phyloP scores from a whole-genome alignment of 2,888 invertebrate species.

The Chloroclysta siterata region DNA sequence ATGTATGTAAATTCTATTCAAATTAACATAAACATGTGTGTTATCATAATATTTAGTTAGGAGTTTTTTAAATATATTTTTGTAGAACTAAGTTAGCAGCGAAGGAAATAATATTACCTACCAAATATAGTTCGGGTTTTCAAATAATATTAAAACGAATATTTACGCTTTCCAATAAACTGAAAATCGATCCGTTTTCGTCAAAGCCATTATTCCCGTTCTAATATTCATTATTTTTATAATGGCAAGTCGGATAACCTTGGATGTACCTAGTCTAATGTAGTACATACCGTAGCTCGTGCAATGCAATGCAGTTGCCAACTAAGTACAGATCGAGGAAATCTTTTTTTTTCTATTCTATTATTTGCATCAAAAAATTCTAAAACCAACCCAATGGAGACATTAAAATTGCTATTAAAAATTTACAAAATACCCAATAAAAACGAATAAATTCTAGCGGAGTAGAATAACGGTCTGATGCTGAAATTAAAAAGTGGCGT shows the following conservation, averaged over 20 bases:
- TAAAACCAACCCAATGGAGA: slow-evolving; percentile 13
- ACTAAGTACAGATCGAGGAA: slow-evolving; percentile 49
- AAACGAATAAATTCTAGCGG: slow-evolving; percentile 7
- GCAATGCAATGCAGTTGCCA: slow-evolving; percentile 60
- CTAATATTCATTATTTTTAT: slow-evolving; percentile 54
- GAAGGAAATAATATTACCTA: too few relatives aligned
- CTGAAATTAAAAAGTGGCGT: slow-evolving; percentile 19
- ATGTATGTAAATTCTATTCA: too few relatives aligned
- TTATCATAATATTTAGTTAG: too few relatives aligned
- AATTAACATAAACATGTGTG: too few relatives aligned
- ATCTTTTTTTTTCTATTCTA: slow-evolving; percentile 19
- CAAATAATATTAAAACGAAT: too few relatives aligned
- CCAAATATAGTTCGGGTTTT: too few relatives aligned
- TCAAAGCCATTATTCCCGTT: too few relatives aligned
- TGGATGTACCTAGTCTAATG: slow-evolving; percentile 43
- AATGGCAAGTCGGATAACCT: slow-evolving; percentile 61
- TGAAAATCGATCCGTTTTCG: too few relatives aligned
- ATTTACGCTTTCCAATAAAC: too few relatives aligned
- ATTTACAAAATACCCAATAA: slow-evolving; percentile 2
- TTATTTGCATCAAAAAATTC: slow-evolving; percentile 1
- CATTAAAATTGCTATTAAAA: background rate
- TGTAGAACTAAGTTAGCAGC: too few relatives aligned
- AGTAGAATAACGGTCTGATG: background rate
- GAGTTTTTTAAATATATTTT: too few relatives aligned
- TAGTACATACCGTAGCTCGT: slow-evolving; percentile 42